These are phyloP conservation scores for Tuta absoluta DNA, from an alignment of 2,888 invertebrate genomes.

Conservation along the genomic window DNA sequence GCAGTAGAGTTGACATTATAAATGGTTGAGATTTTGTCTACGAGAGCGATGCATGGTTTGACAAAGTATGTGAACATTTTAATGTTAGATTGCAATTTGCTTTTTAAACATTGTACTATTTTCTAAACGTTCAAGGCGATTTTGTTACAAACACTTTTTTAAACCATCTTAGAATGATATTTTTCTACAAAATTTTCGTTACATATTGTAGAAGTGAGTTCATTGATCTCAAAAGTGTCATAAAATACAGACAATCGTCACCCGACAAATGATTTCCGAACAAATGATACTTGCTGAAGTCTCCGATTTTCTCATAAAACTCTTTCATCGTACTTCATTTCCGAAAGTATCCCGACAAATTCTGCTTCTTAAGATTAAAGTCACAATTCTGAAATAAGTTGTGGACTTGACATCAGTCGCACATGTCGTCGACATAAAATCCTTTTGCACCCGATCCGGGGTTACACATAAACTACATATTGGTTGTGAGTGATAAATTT, in stretches of 20 bases:
- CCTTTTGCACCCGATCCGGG: conserved; percentile 27
- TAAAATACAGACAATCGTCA: too few species aligned
- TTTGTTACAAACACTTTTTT: too few species aligned
- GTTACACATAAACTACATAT: conserved; percentile 17
- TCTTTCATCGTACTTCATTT: neutral
- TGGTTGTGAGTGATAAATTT: conserved; percentile 10
- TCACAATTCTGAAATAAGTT: conserved; percentile 33
- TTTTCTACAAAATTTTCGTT: too few species aligned
- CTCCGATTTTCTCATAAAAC: conserved; percentile 1
- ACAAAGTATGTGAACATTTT: neutral
- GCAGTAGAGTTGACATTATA: conserved; percentile 27
- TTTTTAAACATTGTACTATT: too few species aligned
- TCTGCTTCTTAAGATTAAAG: conserved; percentile 25
- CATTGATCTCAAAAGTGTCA: too few species aligned
- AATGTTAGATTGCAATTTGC: neutral
- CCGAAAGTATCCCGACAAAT: neutral
- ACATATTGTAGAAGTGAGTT: too few species aligned
- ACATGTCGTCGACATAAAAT: conserved; percentile 51
- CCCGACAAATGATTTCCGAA: too few species aligned
- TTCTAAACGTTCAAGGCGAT: too few species aligned
- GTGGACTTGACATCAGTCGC: conserved; percentile 43
- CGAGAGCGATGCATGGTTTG: neutral
- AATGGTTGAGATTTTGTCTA: conserved; percentile 38
- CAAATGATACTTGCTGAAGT: neutral
- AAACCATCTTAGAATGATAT: too few species aligned